Evolutionary conservation across 2,888 invertebrate genomes (phyloP).

Genomic region (Drosophila niveifrons): DNA sequence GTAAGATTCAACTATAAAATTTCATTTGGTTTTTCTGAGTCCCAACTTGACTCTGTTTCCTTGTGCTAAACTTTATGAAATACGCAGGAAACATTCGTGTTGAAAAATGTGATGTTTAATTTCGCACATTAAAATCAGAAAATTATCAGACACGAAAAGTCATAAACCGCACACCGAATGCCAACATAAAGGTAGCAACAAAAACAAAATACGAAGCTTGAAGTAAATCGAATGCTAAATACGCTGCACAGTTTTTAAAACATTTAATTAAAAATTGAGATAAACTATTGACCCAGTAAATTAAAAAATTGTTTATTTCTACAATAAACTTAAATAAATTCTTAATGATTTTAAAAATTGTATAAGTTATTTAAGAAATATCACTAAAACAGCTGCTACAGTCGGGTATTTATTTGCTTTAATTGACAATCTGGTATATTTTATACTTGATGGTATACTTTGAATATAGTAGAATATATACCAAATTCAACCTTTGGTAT

Average conservation of each 20-base stretch:
- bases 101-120: constrained; percentile 85
- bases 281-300: too few relatives aligned
- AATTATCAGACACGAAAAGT: constrained; percentile 83
- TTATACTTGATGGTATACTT: too few relatives aligned
- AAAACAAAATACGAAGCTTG: neutral
- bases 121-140: constrained; percentile 84
- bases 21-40: neutral
- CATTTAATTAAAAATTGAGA: neutral
- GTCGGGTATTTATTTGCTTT: too few relatives aligned
- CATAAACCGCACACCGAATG: constrained; percentile 83
- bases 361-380: too few relatives aligned
- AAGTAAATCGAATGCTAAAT: neutral
- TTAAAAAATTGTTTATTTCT: too few relatives aligned
- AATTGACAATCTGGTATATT: too few relatives aligned
- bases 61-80: constrained; percentile 54
- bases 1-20: neutral
- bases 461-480: too few relatives aligned
- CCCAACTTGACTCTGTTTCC: constrained; percentile 15
- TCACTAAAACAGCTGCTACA: too few relatives aligned
- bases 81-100: constrained; percentile 75
- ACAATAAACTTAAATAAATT: too few relatives aligned
- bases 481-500: too few relatives aligned
- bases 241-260: constrained; percentile 18
- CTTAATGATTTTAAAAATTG: too few relatives aligned
- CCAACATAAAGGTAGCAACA: constrained; percentile 44